Conservation (phyloP, 2,797 vertebrate genomes). For the Triplophysa yarkandensis region DNA sequence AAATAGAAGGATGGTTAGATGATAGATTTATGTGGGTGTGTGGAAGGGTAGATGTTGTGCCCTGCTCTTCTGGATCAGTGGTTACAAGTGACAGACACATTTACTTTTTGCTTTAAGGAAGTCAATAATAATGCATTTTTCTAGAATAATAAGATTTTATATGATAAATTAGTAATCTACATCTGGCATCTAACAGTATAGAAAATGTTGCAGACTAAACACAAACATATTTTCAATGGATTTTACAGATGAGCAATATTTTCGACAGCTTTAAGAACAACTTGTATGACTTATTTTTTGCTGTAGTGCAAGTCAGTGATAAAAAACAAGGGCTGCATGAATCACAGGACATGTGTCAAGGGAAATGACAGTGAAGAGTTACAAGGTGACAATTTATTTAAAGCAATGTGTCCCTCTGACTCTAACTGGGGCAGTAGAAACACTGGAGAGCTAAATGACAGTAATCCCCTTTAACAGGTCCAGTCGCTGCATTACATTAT, state of each 20-base stretch:
- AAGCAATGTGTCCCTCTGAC: constrained; percentile 36
- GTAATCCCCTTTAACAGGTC: constrained; percentile 46
- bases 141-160: background rate
- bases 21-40: too few species aligned
- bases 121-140: background rate
- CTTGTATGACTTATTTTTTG: constrained; percentile 1
- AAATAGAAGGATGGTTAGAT: too few species aligned
- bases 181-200: background rate
- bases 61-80: too few species aligned
- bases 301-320: background rate
- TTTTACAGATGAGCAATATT: background rate
- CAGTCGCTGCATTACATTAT: constrained; percentile 21
- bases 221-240: too few species aligned
- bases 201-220: background rate
- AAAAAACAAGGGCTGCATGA: constrained; percentile 11
- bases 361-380: constrained; percentile 32
- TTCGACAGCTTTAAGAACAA: background rate
- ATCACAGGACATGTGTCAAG: constrained; percentile 39
- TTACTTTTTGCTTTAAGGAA: background rate
- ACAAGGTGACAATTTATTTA: constrained; percentile 25
- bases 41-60: too few species aligned
- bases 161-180: background rate
- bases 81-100: background rate
- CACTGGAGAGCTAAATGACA: constrained; percentile 28
- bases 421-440: constrained; percentile 32